phyloP scores from a whole-genome alignment of 1,140 invertebrate species.

The Pachypeltis micranthus region DNA sequence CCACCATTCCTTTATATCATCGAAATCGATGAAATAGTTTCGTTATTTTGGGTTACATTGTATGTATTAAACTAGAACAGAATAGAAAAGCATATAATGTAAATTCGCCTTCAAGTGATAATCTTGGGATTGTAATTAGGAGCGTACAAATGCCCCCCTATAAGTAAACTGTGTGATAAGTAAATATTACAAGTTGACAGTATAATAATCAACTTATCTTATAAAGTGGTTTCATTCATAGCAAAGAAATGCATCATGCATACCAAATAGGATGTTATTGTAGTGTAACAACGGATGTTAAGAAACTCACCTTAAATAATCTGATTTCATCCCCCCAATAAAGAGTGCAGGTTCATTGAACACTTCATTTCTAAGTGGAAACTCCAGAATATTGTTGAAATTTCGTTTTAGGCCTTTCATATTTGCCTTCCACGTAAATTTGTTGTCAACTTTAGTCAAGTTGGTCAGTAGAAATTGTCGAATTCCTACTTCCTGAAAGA shows the following conservation, averaged over 20 bases:
- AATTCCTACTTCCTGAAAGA: conserved; percentile 35
- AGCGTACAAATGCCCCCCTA: no score
- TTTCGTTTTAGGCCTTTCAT: conserved; percentile 52
- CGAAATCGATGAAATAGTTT: no score
- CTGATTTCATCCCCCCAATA: conserved; percentile 64
- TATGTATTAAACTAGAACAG: no score
- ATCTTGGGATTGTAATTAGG: no score
- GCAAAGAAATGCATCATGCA: conserved; percentile 20
- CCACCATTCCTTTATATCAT: no score
- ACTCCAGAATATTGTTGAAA: conserved; percentile 48
- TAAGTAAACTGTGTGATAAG: no score
- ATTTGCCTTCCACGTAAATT: conserved; percentile 60
- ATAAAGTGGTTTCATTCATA: no score
- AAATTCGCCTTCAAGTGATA: no score
- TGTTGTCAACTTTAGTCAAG: conserved; percentile 48
- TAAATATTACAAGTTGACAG: no score
- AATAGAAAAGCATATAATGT: no score
- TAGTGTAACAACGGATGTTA: background rate
- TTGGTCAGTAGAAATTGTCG: conserved; percentile 70
- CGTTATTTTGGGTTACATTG: no score
- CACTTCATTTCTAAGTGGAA: conserved; percentile 40
- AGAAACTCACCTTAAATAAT: conserved; percentile 56
- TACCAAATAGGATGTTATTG: background rate
- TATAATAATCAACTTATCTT: no score
- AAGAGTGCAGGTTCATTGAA: conserved; percentile 65